Base-by-base conservation (phyloP, 2,888 invertebrate genomes). In the Callinectes sapidus region DNA sequence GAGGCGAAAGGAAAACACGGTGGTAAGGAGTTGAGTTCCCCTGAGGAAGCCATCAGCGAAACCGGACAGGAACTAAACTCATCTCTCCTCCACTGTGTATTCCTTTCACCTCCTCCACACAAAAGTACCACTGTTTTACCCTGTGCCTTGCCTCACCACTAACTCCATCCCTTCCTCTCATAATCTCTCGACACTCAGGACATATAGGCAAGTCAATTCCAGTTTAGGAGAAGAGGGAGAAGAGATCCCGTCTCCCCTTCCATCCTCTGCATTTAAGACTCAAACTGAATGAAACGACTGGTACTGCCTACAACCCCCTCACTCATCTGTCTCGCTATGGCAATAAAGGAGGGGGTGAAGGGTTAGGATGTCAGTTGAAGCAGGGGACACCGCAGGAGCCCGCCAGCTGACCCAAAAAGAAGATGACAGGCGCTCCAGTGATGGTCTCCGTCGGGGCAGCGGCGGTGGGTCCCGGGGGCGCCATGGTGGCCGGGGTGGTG, bases 351-450 rank as follows among this genome's bases (percentile, higher is more conserved):
- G 2, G 35, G 18, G 23, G 8, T n/a, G n/a, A n/a, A n/a, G 35
- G 16, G n/a, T 39, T 35, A 42, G 86, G 6, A 86, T 35, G 39
- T 39, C n/a, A 6, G 18, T 71, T 71, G 3, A 35, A 89, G 18
- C 42, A n/a, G 8, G 32, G 32, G 18, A 90, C 66, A n/a, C 39
- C 71, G 28, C 35, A 90, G 39, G n/a, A 32, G 10, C 18, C 14
- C 0, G 86, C 35, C 28, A 28, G 66, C 90, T 71, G n/a, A 93
- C 93, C 93, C 8, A 93, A 87, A 92, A 93, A 93, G 93, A 93
- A 93, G 54, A 93, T 93, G 55, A 93, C 93, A n/a, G 93, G 93
- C 3, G 93, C 93, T 18, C 92, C 92, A 0, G 92, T 92, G 66
- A 92, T 92, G 39, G 90, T 39, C 32, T 92, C 92, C 14, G 92